phyloP scores from a whole-genome alignment of 2,888 invertebrate species.

The Drosophila kanekoi region DNA sequence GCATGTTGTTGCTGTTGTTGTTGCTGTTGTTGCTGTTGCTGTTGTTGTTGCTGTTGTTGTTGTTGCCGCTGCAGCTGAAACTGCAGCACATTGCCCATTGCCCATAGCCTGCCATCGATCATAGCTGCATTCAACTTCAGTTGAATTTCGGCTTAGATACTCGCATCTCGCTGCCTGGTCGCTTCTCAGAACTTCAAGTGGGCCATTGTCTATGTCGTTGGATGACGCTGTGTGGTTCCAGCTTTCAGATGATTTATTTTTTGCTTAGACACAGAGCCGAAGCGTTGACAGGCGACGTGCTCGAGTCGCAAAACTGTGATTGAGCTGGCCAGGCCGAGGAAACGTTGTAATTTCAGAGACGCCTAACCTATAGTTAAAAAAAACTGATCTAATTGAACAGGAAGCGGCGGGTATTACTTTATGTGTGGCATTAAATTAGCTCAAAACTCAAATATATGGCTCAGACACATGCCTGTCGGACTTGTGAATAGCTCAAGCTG shows the following conservation, averaged over 20 bases:
- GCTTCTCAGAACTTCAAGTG: slow-evolving; percentile 57
- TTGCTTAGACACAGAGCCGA: slow-evolving; percentile 35
- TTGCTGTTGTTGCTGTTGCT: slow-evolving; percentile 10
- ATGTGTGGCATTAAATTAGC: background rate
- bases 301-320: slow-evolving; percentile 37
- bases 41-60: slow-evolving; percentile 9
- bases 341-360: background rate
- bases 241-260: slow-evolving; percentile 58
- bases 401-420: background rate
- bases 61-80: slow-evolving; percentile 14
- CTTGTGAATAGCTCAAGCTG: background rate
- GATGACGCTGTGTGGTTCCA: slow-evolving; percentile 4
- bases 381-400: background rate
- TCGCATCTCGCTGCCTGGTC: slow-evolving; percentile 6
- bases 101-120: slow-evolving; percentile 41
- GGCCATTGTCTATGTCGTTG: slow-evolving; percentile 47
- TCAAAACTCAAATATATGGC: background rate
- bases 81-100: slow-evolving; percentile 16
- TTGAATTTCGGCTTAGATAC: slow-evolving; percentile 39
- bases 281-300: slow-evolving; percentile 46
- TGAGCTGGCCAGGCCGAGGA: slow-evolving; percentile 1
- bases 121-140: slow-evolving; percentile 48
- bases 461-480: background rate
- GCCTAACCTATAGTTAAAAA: slow-evolving; percentile 3
- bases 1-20: slow-evolving; percentile 11